These are phyloP conservation scores for Leucosticte australis DNA, from an alignment of 2,113 vertebrate genomes.

Conservation along the genomic window DNA sequence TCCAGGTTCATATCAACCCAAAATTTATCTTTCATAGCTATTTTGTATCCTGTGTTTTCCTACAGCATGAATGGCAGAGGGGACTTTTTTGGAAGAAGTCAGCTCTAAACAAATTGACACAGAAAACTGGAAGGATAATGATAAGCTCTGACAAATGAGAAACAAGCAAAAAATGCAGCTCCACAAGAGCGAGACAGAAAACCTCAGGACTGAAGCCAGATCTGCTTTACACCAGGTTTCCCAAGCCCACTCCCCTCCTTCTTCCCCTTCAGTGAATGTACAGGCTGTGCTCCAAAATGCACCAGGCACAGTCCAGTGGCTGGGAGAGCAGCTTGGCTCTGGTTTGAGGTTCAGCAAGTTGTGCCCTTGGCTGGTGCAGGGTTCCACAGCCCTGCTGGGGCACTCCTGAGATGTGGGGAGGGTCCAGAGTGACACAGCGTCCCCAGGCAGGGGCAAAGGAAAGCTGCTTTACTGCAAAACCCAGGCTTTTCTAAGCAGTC, in stretches of 20 bases:
- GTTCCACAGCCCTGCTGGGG: neutral
- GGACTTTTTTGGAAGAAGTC: neutral
- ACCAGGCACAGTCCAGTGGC: rapidly evolving
- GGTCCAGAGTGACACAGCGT: neutral
- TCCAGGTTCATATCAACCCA: neutral
- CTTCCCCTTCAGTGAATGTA: neutral
- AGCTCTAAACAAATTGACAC: neutral
- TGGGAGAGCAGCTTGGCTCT: neutral
- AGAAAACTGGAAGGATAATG: neutral
- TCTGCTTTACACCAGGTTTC: neutral
- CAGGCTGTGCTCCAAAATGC: neutral
- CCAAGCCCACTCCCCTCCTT: neutral
- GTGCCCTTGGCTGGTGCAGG: neutral
- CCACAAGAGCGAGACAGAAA: neutral
- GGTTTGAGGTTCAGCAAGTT: neutral
- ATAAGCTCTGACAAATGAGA: neutral
- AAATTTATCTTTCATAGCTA: neutral
- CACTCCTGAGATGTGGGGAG: neutral
- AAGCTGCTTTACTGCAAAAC: neutral
- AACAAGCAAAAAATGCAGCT: neutral
- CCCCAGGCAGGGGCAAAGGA: neutral
- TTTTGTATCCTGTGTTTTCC: neutral
- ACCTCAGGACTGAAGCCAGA: neutral
- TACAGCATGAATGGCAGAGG: neutral
- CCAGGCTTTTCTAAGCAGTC: neutral